Evolutionary conservation across 2,888 invertebrate species (phyloP).

Genomic region (Acleris laterana): DNA sequence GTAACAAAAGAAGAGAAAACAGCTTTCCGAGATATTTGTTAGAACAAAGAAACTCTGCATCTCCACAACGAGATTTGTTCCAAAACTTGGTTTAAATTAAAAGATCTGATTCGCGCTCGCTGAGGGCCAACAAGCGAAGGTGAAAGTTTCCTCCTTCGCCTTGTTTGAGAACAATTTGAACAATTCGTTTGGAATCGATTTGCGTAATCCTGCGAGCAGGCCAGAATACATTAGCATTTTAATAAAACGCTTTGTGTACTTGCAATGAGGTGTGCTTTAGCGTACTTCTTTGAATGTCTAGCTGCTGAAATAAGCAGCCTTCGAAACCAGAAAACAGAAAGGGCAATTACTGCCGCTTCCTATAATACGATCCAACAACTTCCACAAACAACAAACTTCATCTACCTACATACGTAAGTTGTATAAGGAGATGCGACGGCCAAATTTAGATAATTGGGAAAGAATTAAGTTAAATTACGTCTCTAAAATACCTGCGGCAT

Average conservation of each 20-base stretch:
- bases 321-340: neutral
- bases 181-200: slow-evolving; percentile 28
- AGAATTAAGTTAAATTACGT: too few relatives aligned
- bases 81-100: slow-evolving; percentile 9
- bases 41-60: neutral
- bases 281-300: neutral
- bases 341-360: neutral
- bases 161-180: slow-evolving; percentile 13
- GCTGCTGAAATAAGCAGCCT: neutral
- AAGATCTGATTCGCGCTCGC: slow-evolving; percentile 1
- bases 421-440: too few relatives aligned
- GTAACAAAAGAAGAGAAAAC: too few relatives aligned
- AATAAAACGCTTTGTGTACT: neutral
- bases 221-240: slow-evolving; percentile 11
- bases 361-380: neutral
- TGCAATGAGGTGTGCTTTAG: neutral
- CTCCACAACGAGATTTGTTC: slow-evolving; percentile 1
- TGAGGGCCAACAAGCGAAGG: slow-evolving; percentile 4
- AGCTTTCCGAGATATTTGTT: neutral
- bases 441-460: too few relatives aligned
- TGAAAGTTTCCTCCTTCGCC: slow-evolving; percentile 11
- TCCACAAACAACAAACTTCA: neutral
- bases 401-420: too few relatives aligned
- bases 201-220: slow-evolving; percentile 9
- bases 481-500: too few relatives aligned